Evolutionary conservation across 2,888 invertebrate genomes (phyloP), one percentile per base, ranked within the genome.

Genomic region (Tetanocera ferruginea): DNA sequence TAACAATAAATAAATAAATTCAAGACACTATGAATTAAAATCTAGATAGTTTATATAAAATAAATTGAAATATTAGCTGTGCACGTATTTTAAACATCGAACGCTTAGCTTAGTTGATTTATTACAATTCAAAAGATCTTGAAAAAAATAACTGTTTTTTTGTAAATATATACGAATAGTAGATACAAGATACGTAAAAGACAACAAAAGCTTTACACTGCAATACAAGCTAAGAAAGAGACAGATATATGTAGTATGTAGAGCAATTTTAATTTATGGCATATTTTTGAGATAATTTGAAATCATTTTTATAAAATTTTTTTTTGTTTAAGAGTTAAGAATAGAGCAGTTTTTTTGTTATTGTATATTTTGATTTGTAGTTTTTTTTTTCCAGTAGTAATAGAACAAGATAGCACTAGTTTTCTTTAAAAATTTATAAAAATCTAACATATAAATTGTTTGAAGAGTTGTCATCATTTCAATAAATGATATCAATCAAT

Each of bases 151-250:
- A 62, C 11, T 25, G n/a, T 49, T 25, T 64, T 64, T 23, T 17
- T 69, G 43, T 19, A 43, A 23, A 28, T 55, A 57, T 34, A 52
- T 72, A 72, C 8, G 28, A 23, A 25, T 57, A 70, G 23, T 23
- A 67, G 14, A 67, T 67, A 62, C 25, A 11, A 25, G 34, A 51
- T 34, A 77, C 49, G 64, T 78, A 60, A 84, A 81, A 82, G 82
- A 87, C 87, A 87, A 87, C 87, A 85, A 88, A 88, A 88, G 89
- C 89, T 87, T 87, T 85, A 88, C 86, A 88, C 76, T 77, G 78
- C 64, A 74, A 78, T 71, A 74, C 57, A 79, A 73, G 74, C 74
- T 73, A 78, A 70, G 75, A 76, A 71, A 80, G 82, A 83, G 80
- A 82, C 69, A 81, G 75, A 67, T 17, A 72, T 52, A 43, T 66